Conservation (phyloP, 2,888 invertebrate species). For the Autographa pulchrina region DNA sequence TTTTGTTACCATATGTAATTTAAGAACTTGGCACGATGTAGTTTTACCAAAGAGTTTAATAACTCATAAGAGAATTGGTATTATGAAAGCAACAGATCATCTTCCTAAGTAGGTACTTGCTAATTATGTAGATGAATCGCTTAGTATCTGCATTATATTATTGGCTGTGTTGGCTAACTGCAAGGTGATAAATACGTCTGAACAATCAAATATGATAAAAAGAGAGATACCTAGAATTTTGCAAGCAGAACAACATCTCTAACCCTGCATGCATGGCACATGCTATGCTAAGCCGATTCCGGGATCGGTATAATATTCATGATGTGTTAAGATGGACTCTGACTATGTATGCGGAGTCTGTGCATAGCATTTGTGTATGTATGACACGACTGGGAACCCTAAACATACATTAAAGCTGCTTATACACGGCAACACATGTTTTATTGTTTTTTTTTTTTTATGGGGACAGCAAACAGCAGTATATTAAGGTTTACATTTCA, state of each 20-base stretch:
- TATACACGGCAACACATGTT: background rate
- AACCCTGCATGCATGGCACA: background rate
- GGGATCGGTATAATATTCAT: conserved; percentile 1
- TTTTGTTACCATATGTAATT: background rate
- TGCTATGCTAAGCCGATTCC: conserved; percentile 4
- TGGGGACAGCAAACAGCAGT: too few relatives aligned
- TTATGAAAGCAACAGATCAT: too few relatives aligned
- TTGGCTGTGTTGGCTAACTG: too few relatives aligned
- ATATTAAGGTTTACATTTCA: too few relatives aligned
- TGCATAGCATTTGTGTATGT: conserved; percentile 8
- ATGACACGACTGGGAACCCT: conserved; percentile 16
- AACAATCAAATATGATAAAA: too few relatives aligned
- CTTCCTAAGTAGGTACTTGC: too few relatives aligned
- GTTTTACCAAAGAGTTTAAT: background rate
- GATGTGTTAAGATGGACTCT: conserved; percentile 4
- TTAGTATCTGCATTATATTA: too few relatives aligned
- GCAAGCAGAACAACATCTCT: background rate
- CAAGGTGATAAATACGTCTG: too few relatives aligned
- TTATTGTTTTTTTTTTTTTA: too few relatives aligned
- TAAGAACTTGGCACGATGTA: background rate
- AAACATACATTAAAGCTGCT: background rate
- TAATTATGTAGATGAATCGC: too few relatives aligned
- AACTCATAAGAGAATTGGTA: too few relatives aligned
- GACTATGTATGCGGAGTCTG: background rate
- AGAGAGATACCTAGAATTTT: too few relatives aligned